phyloP scores from a whole-genome alignment of 2,797 vertebrate species.

The Ammospiza maritima region DNA sequence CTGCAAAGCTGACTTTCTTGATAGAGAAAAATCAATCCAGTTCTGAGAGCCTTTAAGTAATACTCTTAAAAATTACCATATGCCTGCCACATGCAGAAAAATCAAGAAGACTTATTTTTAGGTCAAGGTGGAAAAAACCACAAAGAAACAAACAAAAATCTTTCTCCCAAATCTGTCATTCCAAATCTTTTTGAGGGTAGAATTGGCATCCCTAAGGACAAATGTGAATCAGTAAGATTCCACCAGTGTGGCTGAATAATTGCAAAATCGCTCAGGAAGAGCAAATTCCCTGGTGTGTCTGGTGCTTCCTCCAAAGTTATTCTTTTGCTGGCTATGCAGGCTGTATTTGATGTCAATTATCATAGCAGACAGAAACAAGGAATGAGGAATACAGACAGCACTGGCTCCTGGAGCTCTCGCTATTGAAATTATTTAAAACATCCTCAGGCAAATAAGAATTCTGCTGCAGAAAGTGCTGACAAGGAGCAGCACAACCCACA shows the following conservation, averaged over 20 bases:
- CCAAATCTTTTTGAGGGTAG: neutral
- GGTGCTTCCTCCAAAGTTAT: neutral
- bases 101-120: neutral
- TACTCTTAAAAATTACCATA: neutral
- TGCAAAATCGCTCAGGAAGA: neutral
- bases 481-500: neutral
- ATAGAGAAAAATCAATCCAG: neutral
- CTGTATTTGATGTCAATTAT: neutral
- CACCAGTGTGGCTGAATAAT: neutral
- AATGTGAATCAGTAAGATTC: neutral
- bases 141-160: neutral
- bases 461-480: neutral
- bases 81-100: neutral
- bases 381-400: neutral
- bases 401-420: neutral
- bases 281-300: neutral
- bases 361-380: neutral
- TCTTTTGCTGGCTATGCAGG: neutral
- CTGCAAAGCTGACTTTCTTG: neutral
- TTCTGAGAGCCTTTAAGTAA: neutral
- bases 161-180: neutral
- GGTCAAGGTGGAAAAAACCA: accelerated
- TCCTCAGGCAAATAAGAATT: neutral
- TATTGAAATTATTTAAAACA: neutral
- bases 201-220: neutral